Percentiles rank a stretch among this genome's conserved stretches.
Evolutionary conservation across 2,113 vertebrate genomes (phyloP).

Genomic region (Charina bottae): DNA sequence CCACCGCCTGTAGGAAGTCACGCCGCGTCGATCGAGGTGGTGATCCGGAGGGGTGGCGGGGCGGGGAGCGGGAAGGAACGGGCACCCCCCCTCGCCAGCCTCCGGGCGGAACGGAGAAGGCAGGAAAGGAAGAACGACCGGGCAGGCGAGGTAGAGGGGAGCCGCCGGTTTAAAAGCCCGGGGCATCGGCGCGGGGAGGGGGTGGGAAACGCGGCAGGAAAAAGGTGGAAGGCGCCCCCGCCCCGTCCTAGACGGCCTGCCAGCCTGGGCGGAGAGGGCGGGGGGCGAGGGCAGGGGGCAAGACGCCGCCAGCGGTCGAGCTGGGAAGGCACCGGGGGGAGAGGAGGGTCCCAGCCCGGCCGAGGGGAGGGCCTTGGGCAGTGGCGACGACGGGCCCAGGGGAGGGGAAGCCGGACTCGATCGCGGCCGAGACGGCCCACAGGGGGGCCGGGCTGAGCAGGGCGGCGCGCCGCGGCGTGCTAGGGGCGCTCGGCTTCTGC

Average conservation of each 20-base stretch:
- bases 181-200: not conserved
- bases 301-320: not conserved
- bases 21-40: not conserved
- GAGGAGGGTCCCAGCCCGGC: conserved; percentile 5
- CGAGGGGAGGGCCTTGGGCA: conserved; percentile 12
- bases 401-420: not conserved
- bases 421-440: conserved; percentile 31
- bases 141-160: not conserved
- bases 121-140: not conserved
- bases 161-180: not conserved
- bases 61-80: not conserved
- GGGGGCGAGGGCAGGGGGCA: not conserved
- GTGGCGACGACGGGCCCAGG: not conserved
- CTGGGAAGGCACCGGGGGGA: not conserved
- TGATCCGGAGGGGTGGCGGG: not conserved
- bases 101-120: not conserved
- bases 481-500: not conserved
- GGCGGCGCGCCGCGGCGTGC: conserved; percentile 6
- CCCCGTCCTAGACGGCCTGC: not conserved
- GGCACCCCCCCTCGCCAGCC: not conserved
- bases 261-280: not conserved
- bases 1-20: not conserved
- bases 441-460: conserved; percentile 24
- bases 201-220: not conserved
- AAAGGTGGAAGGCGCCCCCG: not conserved